Conservation (phyloP, 2,113 vertebrate genomes). For the Tupaia tana region DNA sequence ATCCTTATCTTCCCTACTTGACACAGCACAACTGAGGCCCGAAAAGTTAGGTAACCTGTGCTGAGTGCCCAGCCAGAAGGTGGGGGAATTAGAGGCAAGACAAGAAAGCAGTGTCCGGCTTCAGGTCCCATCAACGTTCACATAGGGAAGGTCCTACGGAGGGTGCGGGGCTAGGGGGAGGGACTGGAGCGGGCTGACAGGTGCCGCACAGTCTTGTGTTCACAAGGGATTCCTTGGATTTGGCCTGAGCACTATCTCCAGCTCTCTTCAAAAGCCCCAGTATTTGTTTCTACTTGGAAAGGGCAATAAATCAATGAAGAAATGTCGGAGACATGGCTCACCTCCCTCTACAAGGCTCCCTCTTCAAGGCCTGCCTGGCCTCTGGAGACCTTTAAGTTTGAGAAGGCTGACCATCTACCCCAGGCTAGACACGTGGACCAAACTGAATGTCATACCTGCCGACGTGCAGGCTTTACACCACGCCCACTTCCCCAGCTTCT, state of each 20-base stretch:
- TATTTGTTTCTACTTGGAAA: conserved; percentile 46
- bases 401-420: no score
- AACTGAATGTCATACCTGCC: no score
- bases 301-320: background rate
- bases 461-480: no score
- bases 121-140: background rate
- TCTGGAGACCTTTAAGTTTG: no score
- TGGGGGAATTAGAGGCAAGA: background rate
- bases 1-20: background rate
- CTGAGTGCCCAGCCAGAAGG: background rate
- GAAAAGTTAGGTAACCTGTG: background rate
- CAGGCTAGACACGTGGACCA: no score
- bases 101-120: background rate
- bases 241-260: background rate
- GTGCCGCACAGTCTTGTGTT: background rate
- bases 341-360: background rate
- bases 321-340: background rate
- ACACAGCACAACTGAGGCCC: background rate
- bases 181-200: background rate
- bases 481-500: no score
- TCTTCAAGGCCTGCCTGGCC: no score
- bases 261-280: background rate
- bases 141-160: background rate
- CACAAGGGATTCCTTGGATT: background rate
- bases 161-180: no score